phyloP scores from a whole-genome alignment of 2,797 vertebrate genomes.

The Darevskia mixta region DNA sequence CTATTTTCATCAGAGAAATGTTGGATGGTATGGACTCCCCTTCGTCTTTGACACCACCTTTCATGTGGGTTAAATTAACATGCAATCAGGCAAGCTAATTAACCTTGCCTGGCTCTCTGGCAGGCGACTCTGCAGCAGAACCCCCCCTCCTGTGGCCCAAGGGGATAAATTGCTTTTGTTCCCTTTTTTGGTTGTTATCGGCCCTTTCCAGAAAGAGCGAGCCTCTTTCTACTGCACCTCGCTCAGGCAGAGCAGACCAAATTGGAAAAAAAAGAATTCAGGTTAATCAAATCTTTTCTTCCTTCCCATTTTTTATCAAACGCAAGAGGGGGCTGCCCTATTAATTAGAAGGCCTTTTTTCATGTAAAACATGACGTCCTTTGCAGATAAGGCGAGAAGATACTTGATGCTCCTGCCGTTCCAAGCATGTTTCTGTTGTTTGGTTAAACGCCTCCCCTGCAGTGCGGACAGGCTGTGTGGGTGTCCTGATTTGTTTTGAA shows the following conservation, averaged over 20 bases:
- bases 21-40: too few relatives aligned
- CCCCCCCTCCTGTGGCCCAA: neutral
- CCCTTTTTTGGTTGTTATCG: slow-evolving; percentile 55
- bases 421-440: slow-evolving; percentile 47
- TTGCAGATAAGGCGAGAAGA: slow-evolving; percentile 75
- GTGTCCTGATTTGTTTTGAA: neutral
- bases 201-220: slow-evolving; percentile 35
- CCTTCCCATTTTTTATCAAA: slow-evolving; percentile 73
- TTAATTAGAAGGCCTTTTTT: slow-evolving; percentile 82
- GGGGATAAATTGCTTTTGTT: neutral
- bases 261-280: slow-evolving; percentile 43
- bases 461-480: neutral
- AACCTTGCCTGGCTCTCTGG: slow-evolving; percentile 15
- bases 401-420: slow-evolving; percentile 59
- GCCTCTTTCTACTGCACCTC: slow-evolving; percentile 39
- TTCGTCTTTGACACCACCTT: neutral
- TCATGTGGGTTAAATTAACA: slow-evolving; percentile 20
- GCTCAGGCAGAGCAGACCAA: slow-evolving; percentile 68
- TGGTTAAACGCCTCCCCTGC: slow-evolving; percentile 31
- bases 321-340: slow-evolving; percentile 76
- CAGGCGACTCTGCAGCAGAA: neutral
- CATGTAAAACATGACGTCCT: slow-evolving; percentile 78
- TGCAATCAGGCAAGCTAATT: slow-evolving; percentile 10
- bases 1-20: too few relatives aligned
- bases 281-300: slow-evolving; percentile 82